Evolutionary conservation across 2,888 invertebrate genomes (phyloP), one percentile per base, ranked within the genome.

Genomic region (Cephus pygmeus): DNA sequence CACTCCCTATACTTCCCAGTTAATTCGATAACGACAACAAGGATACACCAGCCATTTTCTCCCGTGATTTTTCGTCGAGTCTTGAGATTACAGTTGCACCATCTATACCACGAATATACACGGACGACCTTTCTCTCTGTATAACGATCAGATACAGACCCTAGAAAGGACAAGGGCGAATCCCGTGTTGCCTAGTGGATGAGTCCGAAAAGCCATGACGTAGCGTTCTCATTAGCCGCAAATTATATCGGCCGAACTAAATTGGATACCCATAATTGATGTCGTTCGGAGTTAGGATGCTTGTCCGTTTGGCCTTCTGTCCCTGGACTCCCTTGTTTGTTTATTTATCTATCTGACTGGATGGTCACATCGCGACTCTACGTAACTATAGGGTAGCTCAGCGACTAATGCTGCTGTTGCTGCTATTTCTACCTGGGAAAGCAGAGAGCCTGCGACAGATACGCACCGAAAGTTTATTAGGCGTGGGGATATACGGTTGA

Each of bases 211-310:
- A 56, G 56, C 56, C 56, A 23, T 56, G 56, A 82, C 81, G 83
- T 81, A 84, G 76, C 82, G 80, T 83, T 81, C 85, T 87, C 86
- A 84, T 87, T 87, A 87, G 83, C 85, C 86, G 83, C 83, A 85
- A 87, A 87, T 87, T 86, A 87, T 87, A 86, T 85, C 84, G 82
- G 81, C 82, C 83, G 81, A 83, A 86, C 83, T 82, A 83, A 85
- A 86, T 86, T 83, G 87, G 84, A 83, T 79, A 81, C 77, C 77
- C 77, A 56, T 56, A 56, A 56, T 56, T 56, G 56, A 56, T 56
- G 56, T 23, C 40, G 15, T 40, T 56, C 56, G 56, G 56, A 23
- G 23, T 56, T 56, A 23, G 56, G 9, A 23, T 15, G 23, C 40
- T 23, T 23, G 9, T 23, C 23, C 56, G 56, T 56, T 15, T 23